Conservation (phyloP, 2,888 invertebrate genomes). For the Frankliniella fusca region DNA sequence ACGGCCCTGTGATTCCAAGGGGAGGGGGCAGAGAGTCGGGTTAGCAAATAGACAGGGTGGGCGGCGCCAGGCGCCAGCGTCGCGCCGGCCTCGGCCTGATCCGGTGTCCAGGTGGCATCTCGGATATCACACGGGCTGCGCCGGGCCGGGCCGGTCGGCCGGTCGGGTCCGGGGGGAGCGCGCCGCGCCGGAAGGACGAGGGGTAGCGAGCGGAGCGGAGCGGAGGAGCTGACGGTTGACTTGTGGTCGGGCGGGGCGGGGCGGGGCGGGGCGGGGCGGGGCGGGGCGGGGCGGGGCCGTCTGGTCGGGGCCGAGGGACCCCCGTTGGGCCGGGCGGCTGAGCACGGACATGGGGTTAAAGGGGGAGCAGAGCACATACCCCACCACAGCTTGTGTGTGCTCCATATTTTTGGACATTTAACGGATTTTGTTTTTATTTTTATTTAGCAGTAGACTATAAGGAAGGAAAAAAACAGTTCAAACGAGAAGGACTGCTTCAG, state of each 20-base stretch:
- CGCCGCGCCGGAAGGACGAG: neutral
- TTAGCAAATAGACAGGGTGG: neutral
- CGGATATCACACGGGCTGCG: neutral
- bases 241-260: neutral
- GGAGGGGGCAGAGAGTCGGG: no score
- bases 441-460: neutral
- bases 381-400: no score
- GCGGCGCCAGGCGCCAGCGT: neutral
- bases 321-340: no score
- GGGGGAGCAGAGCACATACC: no score
- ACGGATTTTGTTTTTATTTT: no score
- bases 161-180: neutral
- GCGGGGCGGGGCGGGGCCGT: conserved; percentile 1
- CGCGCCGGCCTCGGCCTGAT: neutral
- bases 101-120: conserved; percentile 16
- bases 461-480: no score
- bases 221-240: neutral
- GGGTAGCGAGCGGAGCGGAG: neutral
- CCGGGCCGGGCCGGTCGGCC: neutral
- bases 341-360: no score
- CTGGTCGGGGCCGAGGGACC: no score
- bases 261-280: neutral
- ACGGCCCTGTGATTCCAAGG: no score
- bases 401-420: no score
- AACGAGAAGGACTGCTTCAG: neutral